Conservation (phyloP, 2,888 invertebrate species). For the Hololepta plana region DNA sequence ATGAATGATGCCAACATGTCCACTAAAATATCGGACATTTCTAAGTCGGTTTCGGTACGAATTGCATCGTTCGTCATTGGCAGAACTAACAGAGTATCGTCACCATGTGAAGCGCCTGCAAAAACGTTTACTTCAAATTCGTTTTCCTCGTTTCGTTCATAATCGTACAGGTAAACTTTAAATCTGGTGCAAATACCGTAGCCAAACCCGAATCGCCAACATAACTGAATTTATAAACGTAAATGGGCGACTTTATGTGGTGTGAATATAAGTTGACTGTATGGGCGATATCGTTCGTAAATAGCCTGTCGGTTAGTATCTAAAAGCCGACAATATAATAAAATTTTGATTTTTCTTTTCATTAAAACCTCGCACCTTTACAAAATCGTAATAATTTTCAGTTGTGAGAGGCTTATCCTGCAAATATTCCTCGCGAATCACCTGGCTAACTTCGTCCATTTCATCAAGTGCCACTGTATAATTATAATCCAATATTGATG, state of each 20-base stretch:
- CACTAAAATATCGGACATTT: constrained; percentile 33
- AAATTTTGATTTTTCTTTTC: too few species aligned
- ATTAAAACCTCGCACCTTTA: too few species aligned
- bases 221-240: constrained; percentile 45
- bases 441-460: constrained; percentile 13
- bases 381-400: too few species aligned
- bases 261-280: constrained; percentile 40
- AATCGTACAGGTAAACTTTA: too few species aligned
- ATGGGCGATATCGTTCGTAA: constrained; percentile 37
- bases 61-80: constrained; percentile 22
- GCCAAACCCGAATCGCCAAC: too few species aligned
- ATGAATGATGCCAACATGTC: constrained; percentile 37
- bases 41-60: constrained; percentile 27
- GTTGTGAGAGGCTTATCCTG: too few species aligned
- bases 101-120: constrained; percentile 44
- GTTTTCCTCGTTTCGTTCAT: too few species aligned
- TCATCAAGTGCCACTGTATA: constrained; percentile 16
- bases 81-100: constrained; percentile 37
- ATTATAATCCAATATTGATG: constrained; percentile 24
- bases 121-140: too few species aligned
- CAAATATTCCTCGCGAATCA: too few species aligned
- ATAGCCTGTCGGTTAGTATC: constrained; percentile 47
- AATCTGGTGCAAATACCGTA: too few species aligned
- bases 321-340: constrained; percentile 16
- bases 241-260: constrained; percentile 37